Conservation (phyloP, 1,140 invertebrate genomes). For the Ladona fulva region DNA sequence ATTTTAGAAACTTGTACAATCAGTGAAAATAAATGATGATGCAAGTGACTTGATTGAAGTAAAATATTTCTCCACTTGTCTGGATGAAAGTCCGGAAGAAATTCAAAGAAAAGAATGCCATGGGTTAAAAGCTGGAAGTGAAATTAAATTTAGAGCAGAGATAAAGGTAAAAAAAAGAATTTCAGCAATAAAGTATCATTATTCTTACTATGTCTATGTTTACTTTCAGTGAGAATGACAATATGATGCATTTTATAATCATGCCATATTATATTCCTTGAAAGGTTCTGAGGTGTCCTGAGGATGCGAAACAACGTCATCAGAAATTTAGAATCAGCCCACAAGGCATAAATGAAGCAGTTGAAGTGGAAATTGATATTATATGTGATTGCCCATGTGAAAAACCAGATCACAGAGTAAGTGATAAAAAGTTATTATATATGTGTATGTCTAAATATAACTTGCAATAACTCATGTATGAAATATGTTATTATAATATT, state of each 20-base stretch:
- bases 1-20: constrained; percentile 34
- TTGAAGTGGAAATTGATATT: constrained; percentile 56
- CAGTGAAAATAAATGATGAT: constrained; percentile 47
- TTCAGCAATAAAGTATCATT: too few species aligned
- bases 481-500: too few species aligned
- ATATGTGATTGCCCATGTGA: constrained; percentile 67
- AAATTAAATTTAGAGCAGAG: constrained; percentile 37
- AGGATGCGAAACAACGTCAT: constrained; percentile 38
- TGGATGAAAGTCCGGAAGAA: constrained; percentile 21
- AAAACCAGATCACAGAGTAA: constrained; percentile 38
- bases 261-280: too few species aligned
- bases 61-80: constrained; percentile 52
- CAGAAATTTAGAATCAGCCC: constrained; percentile 45
- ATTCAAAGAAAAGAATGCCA: constrained; percentile 42
- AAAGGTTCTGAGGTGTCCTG: constrained; percentile 29
- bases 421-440: constrained; percentile 18
- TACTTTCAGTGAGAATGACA: too few species aligned
- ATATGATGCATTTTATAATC: too few species aligned
- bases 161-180: constrained; percentile 24
- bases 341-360: constrained; percentile 44
- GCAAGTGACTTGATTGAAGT: constrained; percentile 47
- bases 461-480: too few species aligned
- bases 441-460: too few species aligned
- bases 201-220: too few species aligned
- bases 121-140: constrained; percentile 47